These are phyloP conservation scores for Apis cerana DNA, from an alignment of 1,140 invertebrate species.

Conservation along the genomic window DNA sequence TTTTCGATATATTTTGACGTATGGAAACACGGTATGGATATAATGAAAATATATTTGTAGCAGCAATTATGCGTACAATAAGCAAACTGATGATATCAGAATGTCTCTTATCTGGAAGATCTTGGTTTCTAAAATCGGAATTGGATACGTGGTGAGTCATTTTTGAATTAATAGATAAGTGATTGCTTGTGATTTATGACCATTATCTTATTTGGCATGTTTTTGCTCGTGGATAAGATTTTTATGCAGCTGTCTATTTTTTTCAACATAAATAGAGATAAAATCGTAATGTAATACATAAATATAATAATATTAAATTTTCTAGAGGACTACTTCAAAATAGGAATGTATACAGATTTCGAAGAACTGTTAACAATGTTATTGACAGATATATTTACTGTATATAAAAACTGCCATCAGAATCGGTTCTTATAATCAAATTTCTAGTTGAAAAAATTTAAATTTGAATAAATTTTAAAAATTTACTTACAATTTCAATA, in stretches of 20 bases:
- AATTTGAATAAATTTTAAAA: too few species aligned
- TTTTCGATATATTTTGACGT: background rate
- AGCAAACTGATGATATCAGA: background rate
- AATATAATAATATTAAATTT: background rate
- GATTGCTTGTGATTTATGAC: slow-evolving; percentile 14
- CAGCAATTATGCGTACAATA: background rate
- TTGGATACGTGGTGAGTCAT: slow-evolving; percentile 3
- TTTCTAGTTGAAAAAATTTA: too few species aligned
- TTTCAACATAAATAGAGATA: background rate
- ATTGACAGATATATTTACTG: too few species aligned
- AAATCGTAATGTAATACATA: background rate
- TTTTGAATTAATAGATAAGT: slow-evolving; percentile 25
- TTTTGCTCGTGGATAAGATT: background rate
- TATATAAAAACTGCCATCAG: too few species aligned
- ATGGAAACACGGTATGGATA: too few species aligned
- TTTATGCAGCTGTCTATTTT: background rate
- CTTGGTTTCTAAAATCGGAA: slow-evolving; percentile 11
- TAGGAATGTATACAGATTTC: too few species aligned
- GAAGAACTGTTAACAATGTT: too few species aligned
- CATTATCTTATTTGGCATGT: slow-evolving; percentile 30
- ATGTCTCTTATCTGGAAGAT: slow-evolving; percentile 2
- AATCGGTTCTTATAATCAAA: too few species aligned
- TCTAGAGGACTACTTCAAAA: background rate
- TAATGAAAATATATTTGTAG: too few species aligned
- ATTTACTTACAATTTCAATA: too few species aligned